Percentiles rank a stretch among this genome's conserved stretches.
These are phyloP conservation scores for Plestiodon gilberti DNA, from an alignment of 2,113 vertebrate species.

Conservation along the genomic window DNA sequence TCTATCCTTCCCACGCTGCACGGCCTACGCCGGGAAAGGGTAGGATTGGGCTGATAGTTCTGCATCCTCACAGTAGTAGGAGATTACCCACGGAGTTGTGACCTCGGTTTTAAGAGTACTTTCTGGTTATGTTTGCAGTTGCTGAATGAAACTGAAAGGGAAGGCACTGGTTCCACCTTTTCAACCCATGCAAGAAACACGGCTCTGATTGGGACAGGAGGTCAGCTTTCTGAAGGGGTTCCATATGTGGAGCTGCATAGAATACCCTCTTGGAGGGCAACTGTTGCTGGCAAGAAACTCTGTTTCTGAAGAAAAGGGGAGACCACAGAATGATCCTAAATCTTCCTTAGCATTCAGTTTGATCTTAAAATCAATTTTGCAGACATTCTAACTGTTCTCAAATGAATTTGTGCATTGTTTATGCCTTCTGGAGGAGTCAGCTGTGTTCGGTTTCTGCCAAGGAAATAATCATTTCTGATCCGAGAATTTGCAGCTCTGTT, in stretches of 20 bases:
- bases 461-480: not conserved
- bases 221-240: not conserved
- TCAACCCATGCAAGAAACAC: not conserved
- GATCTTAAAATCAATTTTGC: conserved; percentile 16
- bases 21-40: no score
- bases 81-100: not conserved
- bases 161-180: not conserved
- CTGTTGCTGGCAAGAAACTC: not conserved
- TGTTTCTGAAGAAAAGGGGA: not conserved
- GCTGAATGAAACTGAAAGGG: not conserved
- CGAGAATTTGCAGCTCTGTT: not conserved
- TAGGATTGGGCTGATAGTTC: no score
- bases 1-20: no score
- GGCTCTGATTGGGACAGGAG: no score
- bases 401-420: not conserved
- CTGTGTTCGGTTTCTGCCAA: conserved; percentile 1
- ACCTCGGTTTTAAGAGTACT: not conserved
- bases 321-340: not conserved
- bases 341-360: not conserved
- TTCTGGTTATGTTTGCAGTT: not conserved
- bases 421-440: not conserved
- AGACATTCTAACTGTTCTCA: not conserved
- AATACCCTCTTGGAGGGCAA: not conserved
- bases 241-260: not conserved
- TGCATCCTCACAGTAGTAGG: not conserved